phyloP scores from a whole-genome alignment of 35 echinoderm and acorn worm genomes.

The Heliocidaris erythrogramma region DNA sequence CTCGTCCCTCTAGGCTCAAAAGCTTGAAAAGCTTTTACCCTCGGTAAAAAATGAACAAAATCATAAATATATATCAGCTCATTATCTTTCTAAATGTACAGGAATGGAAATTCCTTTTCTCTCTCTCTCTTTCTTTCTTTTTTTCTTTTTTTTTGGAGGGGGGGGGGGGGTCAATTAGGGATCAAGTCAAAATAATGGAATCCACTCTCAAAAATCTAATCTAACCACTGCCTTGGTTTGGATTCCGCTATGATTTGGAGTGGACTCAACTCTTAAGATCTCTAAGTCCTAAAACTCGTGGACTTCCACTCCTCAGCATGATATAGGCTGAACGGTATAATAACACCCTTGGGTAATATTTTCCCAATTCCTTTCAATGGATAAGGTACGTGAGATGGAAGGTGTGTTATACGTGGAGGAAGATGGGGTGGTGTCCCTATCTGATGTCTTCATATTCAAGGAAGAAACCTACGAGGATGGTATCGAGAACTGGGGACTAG shows the following conservation, averaged over 20 bases:
- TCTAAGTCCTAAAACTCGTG: background rate
- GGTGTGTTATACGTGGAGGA: conserved; percentile 16
- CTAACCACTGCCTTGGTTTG: background rate
- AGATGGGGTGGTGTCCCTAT: background rate
- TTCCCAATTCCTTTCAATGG: background rate
- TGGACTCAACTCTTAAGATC: background rate
- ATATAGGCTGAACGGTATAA: background rate
- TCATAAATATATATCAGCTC: too few species aligned
- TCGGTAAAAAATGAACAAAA: too few species aligned
- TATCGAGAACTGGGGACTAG: conserved; percentile 15
- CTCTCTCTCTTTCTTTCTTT: too few species aligned
- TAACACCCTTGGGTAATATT: background rate
- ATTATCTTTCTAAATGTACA: too few species aligned
- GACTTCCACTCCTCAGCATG: background rate
- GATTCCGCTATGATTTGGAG: background rate
- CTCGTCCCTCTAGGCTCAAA: too few species aligned
- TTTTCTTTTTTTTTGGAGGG: too few species aligned
- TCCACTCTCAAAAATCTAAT: background rate
- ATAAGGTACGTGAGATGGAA: conserved; percentile 4
- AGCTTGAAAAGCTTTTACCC: too few species aligned
- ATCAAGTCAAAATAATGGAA: background rate
- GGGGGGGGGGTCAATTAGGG: background rate
- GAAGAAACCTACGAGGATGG: background rate
- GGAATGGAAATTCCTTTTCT: too few species aligned
- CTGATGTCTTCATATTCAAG: background rate